Conservation (phyloP, 2,113 vertebrate genomes). For the Grammomys surdaster region DNA sequence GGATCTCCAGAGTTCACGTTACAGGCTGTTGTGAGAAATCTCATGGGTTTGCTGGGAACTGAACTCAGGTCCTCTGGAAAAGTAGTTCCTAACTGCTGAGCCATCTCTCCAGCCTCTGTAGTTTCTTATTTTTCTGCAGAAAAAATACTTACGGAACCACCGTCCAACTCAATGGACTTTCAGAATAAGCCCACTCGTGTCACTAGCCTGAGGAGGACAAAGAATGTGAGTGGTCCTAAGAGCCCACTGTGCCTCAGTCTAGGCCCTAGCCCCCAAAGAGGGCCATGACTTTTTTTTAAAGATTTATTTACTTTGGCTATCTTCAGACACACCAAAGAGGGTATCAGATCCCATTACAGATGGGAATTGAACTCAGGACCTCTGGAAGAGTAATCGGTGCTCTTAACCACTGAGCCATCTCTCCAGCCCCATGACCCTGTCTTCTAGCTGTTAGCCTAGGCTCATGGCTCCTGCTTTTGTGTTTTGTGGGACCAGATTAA, state of each 20-base stretch:
- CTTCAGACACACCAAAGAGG: no score
- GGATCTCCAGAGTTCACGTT: neutral
- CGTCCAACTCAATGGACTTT: neutral
- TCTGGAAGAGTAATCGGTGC: no score
- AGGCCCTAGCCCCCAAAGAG: neutral
- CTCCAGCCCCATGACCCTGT: no score
- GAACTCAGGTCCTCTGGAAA: neutral
- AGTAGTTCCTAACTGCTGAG: neutral
- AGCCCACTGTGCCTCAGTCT: neutral
- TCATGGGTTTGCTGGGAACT: neutral
- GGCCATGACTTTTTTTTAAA: neutral
- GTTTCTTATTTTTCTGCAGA: neutral
- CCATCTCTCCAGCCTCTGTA: neutral
- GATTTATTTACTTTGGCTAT: no score
- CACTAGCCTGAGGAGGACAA: neutral
- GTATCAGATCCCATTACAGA: no score
- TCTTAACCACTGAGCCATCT: no score
- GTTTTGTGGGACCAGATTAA: neutral
- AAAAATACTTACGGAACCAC: neutral
- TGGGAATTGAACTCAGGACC: no score
- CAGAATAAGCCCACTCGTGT: accelerated
- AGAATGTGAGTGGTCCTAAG: neutral
- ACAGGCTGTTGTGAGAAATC: neutral
- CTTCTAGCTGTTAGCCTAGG: neutral
- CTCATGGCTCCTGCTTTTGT: neutral